Evolutionary conservation across 1,140 invertebrate species (phyloP), one percentile per base, ranked within the genome.

Genomic region (Drosophila bocqueti): DNA sequence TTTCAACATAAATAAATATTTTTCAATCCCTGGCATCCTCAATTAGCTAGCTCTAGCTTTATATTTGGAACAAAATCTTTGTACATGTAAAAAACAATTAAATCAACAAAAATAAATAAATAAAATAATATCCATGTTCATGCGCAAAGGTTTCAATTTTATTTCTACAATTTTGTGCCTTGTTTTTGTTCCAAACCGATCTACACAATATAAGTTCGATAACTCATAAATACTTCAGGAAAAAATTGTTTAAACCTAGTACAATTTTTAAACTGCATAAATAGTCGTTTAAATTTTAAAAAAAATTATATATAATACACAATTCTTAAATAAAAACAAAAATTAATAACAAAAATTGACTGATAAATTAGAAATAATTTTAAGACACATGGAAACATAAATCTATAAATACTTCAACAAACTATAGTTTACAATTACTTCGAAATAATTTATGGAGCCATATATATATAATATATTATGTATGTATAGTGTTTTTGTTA

Each of bases 321-420:
- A 43, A 46, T 42, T 77, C 36, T 75, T 63, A 59, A n/a, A 75
- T 67, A 59, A 65, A 71, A 59, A n/a, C 10, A 2, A 34, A 46
- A 24, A 21, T 13, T 11, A 3, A 11, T 11, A 29, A 9, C 10
- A 31, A 31, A 52, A 49, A 26, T 26, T 85, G 83, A 85, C 83
- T 85, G 83, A 85, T 85, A 84, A 81, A 74, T 68, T 81, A 78
- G 69, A 52, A 68, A 50, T 76, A 89, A 62, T 59, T 57, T 78
- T 81, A 83, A 74, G 73, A 59, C 43, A 60, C 55, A 46, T 52
- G 57, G 43, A 83, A 61, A 69, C 31, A 46, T 40, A 57, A 29
- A 47, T 42, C 26, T 42, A 49, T 45, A 42, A 42, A 65, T 31
- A 62, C 18, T 67, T 38, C 55, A 50, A 52, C 50, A 46, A 62